Evolutionary conservation across 2,797 vertebrate genomes (phyloP), one percentile per base, ranked within the genome.

Genomic region (Tokudaia tokunoshimensis): DNA sequence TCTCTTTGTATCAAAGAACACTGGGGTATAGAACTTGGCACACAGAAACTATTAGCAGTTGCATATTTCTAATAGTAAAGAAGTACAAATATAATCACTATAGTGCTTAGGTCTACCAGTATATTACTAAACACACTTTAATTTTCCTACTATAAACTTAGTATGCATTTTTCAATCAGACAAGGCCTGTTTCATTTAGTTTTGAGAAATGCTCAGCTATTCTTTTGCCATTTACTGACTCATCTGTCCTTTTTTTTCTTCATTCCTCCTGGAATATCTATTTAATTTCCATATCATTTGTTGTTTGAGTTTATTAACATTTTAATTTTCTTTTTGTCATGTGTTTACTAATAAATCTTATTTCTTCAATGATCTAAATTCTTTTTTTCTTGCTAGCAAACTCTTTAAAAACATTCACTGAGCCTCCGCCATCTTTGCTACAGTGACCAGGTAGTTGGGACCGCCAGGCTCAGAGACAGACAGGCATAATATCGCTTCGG

Each of bases 281-380:
- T 47, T 83, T n/a, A 57, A 59, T 3, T 81, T 91, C 78, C 44
- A 79, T 20, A 83, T 63, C 5, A 78, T 70, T 67, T 41, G 34
- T 76, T 81, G 31, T 72, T 44, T 37, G 29, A 7, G 14, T 20
- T 76, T 94, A 83, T 61, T 26, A 11, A 78, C 10, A 31, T 12
- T 74, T 88, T 63, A 79, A 87, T 92, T 87, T 44, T 34, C 65
- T 59, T 67, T 26, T 90, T 82, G 70, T 61, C 19, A 72, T 95
- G 74, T 82, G 10, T 79, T 91, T 41, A 91, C 34, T n/a, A 70
- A 75, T 65, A 83, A 50, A 13, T 74, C 80, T 94, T 61, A 76
- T 92, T 88, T 89, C 3, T 37, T 82, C n/a, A 84, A 67, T 61
- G 57, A 52, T 84, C 31, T 44, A 91, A 93, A 17, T 70, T 67